Conservation (phyloP, 2,888 invertebrate species). For the Quadriops clusia region DNA sequence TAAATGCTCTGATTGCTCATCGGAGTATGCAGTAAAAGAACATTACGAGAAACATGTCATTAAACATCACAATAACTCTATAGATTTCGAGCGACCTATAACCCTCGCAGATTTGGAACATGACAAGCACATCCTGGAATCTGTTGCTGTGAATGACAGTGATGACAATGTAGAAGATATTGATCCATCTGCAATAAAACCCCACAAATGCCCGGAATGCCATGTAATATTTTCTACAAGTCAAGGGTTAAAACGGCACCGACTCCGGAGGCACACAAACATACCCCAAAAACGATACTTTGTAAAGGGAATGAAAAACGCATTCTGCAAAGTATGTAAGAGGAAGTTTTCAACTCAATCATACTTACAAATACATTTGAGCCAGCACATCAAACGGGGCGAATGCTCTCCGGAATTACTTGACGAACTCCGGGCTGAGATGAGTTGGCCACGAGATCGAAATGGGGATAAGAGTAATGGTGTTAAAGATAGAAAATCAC, state of each 20-base stretch:
- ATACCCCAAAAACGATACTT: slow-evolving; percentile 20
- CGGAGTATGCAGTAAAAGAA: slow-evolving; percentile 24
- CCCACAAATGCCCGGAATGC: too few relatives aligned
- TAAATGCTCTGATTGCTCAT: slow-evolving; percentile 28
- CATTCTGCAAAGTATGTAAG: slow-evolving; percentile 33
- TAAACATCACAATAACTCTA: slow-evolving; percentile 23
- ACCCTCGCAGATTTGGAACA: neutral
- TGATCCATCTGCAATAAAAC: too few relatives aligned
- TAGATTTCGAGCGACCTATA: slow-evolving; percentile 7
- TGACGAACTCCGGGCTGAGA: too few relatives aligned
- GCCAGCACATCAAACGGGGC: slow-evolving; percentile 23
- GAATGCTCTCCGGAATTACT: neutral
- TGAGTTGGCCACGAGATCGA: too few relatives aligned
- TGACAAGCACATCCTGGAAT: too few relatives aligned
- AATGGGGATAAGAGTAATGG: too few relatives aligned
- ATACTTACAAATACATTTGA: slow-evolving; percentile 32
- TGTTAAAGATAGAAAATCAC: too few relatives aligned
- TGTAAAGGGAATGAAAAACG: slow-evolving; percentile 34
- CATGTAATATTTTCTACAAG: too few relatives aligned
- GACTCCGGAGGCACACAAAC: slow-evolving; percentile 30
- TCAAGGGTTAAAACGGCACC: slow-evolving; percentile 29
- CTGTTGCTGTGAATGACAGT: too few relatives aligned
- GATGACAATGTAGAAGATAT: too few relatives aligned
- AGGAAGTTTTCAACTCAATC: slow-evolving; percentile 32
- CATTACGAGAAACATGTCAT: slow-evolving; percentile 25